phyloP scores from a whole-genome alignment of 2,797 vertebrate genomes.

The Xiphorhynchus erythropygius region DNA sequence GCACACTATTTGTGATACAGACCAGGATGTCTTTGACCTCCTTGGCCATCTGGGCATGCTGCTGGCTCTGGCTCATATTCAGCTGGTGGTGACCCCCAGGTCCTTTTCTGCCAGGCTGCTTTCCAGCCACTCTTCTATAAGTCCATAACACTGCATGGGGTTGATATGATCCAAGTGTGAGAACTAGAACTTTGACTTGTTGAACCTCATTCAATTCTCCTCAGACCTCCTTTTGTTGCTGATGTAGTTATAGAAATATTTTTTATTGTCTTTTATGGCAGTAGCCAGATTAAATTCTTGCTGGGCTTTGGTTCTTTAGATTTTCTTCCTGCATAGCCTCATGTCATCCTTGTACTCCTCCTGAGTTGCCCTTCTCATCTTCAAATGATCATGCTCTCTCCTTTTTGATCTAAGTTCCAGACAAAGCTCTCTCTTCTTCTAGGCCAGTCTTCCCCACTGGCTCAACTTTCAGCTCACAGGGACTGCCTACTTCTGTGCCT shows the following conservation, averaged over 20 bases:
- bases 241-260: neutral
- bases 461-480: neutral
- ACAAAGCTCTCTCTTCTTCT: neutral
- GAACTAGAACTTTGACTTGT: neutral
- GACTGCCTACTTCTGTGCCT: neutral
- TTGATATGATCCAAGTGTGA: neutral
- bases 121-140: neutral
- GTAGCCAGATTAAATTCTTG: neutral
- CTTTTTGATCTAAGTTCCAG: neutral
- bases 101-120: neutral
- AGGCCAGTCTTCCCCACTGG: neutral
- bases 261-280: neutral
- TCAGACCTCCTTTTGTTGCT: neutral
- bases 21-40: fast-evolving
- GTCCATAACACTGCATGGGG: neutral
- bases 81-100: too few species aligned
- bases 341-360: neutral
- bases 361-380: neutral
- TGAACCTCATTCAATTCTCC: neutral
- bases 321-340: neutral
- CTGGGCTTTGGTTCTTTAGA: neutral
- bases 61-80: too few species aligned
- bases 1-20: fast-evolving
- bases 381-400: neutral
- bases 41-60: neutral